phyloP scores from a whole-genome alignment of 1,140 invertebrate species.

The Trissolcus basalis region DNA sequence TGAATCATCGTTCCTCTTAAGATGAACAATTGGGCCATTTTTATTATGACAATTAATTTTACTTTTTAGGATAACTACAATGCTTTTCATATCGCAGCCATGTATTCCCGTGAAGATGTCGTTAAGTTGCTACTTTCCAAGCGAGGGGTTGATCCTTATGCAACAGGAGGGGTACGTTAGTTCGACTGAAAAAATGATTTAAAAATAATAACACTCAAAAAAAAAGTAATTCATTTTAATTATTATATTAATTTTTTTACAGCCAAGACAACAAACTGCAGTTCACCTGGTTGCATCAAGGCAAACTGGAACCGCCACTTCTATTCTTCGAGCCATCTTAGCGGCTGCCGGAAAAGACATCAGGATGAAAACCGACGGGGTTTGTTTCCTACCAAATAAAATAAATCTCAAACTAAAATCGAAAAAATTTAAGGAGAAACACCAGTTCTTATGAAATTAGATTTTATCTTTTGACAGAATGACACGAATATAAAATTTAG shows the following conservation, averaged over 20 bases:
- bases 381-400: constrained; percentile 76
- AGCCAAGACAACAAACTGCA: constrained; percentile 90
- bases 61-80: constrained; percentile 92
- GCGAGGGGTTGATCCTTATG: constrained; percentile 92
- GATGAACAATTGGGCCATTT: not conserved
- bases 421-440: not conserved
- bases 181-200: too few relatives aligned
- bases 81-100: constrained; percentile 86
- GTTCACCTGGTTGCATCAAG: constrained; percentile 93
- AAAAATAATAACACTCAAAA: too few relatives aligned
- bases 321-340: constrained; percentile 88
- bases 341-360: constrained; percentile 92
- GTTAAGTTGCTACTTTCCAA: constrained; percentile 92
- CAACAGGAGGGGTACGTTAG: constrained; percentile 94
- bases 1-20: not conserved
- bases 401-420: not conserved
- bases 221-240: too few relatives aligned
- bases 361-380: constrained; percentile 88
- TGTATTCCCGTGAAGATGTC: constrained; percentile 95
- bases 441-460: not conserved
- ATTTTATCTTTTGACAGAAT: not conserved
- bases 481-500: not conserved
- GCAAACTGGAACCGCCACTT: constrained; percentile 92
- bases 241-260: constrained; percentile 35
- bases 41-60: not conserved